Conservation (phyloP, 2,888 invertebrate genomes). For the Harmothoe impar region DNA sequence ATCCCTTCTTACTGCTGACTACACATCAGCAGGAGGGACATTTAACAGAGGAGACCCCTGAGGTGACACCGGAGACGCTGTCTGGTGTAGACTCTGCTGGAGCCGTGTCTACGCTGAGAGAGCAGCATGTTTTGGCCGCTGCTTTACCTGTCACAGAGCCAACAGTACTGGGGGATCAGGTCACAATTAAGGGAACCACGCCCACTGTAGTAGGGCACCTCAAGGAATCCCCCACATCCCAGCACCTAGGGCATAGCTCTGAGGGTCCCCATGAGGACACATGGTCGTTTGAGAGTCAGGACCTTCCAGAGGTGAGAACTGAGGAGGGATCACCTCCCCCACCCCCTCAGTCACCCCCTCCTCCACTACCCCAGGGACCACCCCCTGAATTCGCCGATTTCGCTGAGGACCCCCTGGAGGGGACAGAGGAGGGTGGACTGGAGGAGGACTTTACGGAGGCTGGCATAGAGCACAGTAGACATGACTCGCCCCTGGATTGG, state of each 20-base stretch:
- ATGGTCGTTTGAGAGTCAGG: too few relatives aligned
- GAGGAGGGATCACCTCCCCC: background rate
- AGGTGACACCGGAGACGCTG: background rate
- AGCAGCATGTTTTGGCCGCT: background rate
- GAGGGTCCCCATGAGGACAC: too few relatives aligned
- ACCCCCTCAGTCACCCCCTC: constrained; percentile 43
- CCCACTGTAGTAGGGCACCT: background rate
- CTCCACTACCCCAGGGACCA: background rate
- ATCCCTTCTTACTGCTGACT: too few relatives aligned
- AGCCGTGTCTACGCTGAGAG: background rate
- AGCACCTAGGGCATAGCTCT: background rate
- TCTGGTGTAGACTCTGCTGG: background rate
- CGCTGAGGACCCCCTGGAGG: constrained; percentile 46
- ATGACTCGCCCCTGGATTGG: too few relatives aligned
- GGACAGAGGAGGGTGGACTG: constrained; percentile 2
- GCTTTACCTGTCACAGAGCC: background rate
- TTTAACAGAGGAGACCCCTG: too few relatives aligned
- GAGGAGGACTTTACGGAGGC: background rate
- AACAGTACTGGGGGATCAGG: background rate
- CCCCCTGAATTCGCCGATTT: constrained; percentile 13
- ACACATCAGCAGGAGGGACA: too few relatives aligned
- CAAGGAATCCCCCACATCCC: background rate
- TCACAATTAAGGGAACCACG: background rate
- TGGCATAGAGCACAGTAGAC: background rate
- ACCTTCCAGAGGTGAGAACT: too few relatives aligned